Percentiles rank a stretch among this genome's conserved stretches.
These are phyloP conservation scores for Panzeria rudis DNA, from an alignment of 2,888 invertebrate genomes.

Conservation along the genomic window DNA sequence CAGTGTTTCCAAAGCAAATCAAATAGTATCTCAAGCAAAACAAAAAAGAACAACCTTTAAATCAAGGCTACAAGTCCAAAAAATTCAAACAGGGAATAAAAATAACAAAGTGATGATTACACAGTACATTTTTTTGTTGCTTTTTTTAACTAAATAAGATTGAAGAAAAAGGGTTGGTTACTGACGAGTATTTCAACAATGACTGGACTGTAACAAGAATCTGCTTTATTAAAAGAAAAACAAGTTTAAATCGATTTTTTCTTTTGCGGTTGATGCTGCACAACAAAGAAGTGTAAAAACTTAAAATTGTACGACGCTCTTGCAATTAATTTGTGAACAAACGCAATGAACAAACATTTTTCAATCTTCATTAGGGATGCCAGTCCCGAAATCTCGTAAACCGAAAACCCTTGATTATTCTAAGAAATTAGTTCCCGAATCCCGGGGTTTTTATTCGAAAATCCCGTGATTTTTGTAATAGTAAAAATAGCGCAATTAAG, in stretches of 20 bases:
- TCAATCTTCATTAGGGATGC: too few relatives aligned
- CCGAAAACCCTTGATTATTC: too few relatives aligned
- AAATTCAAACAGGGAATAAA: constrained; percentile 39
- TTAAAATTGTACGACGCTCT: constrained; percentile 53
- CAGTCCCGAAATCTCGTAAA: too few relatives aligned
- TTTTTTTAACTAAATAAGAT: constrained; percentile 31
- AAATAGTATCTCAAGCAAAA: constrained; percentile 16
- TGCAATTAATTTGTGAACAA: constrained; percentile 55
- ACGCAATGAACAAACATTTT: constrained; percentile 3
- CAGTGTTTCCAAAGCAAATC: constrained; percentile 52
- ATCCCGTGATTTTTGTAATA: too few relatives aligned
- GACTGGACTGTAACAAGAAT: constrained; percentile 33
- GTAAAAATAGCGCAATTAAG: too few relatives aligned
- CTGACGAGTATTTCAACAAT: constrained; percentile 44
- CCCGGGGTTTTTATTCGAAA: too few relatives aligned
- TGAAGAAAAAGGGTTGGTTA: constrained; percentile 40
- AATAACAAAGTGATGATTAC: constrained; percentile 68
- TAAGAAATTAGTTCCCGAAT: too few relatives aligned
- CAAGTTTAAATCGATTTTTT: constrained; percentile 36
- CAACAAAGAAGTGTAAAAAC: constrained; percentile 20
- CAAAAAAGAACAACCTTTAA: constrained; percentile 22
- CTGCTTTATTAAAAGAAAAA: constrained; percentile 21
- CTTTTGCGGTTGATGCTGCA: constrained; percentile 1
- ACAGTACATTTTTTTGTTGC: constrained; percentile 46
- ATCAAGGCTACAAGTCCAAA: constrained; percentile 48